phyloP scores from a whole-genome alignment of 2,797 vertebrate genomes.

The Enteromius fasciolatus region DNA sequence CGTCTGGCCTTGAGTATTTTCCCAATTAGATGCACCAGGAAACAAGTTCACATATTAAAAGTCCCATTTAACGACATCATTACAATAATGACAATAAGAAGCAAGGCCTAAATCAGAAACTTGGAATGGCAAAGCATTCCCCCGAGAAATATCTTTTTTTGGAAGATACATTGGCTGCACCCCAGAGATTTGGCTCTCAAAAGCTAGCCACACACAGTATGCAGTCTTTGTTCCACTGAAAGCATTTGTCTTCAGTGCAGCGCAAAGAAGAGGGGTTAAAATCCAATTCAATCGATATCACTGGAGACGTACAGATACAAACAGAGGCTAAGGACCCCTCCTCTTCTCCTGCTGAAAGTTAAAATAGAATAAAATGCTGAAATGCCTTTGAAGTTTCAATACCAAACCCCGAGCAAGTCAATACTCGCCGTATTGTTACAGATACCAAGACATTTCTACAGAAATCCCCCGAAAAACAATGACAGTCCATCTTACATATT shows the following conservation, averaged over 20 bases:
- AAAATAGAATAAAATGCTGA: constrained; percentile 76
- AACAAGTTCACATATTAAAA: constrained; percentile 15
- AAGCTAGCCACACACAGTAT: constrained; percentile 59
- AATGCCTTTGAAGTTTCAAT: constrained; percentile 74
- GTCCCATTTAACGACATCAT: constrained; percentile 16
- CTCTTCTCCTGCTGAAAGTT: constrained; percentile 74
- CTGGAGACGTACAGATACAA: constrained; percentile 68
- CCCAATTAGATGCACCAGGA: neutral
- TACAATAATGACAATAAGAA: constrained; percentile 8
- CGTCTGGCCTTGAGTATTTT: neutral
- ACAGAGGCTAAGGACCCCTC: constrained; percentile 73
- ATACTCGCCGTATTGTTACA: constrained; percentile 68
- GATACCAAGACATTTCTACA: neutral
- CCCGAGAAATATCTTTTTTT: constrained; percentile 34
- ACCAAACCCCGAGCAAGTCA: constrained; percentile 75
- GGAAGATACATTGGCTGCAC: constrained; percentile 43
- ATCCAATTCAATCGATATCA: constrained; percentile 76
- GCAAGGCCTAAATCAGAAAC: constrained; percentile 11
- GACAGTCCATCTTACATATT: constrained; percentile 60
- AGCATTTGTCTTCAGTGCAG: constrained; percentile 70
- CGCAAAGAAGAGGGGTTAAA: constrained; percentile 76
- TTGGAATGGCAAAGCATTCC: constrained; percentile 37
- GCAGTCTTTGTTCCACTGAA: constrained; percentile 77
- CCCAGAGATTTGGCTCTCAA: constrained; percentile 51
- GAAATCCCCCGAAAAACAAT: constrained; percentile 60